phyloP scores from a whole-genome alignment of 2,113 vertebrate genomes.

The Budorcas taxicolor region DNA sequence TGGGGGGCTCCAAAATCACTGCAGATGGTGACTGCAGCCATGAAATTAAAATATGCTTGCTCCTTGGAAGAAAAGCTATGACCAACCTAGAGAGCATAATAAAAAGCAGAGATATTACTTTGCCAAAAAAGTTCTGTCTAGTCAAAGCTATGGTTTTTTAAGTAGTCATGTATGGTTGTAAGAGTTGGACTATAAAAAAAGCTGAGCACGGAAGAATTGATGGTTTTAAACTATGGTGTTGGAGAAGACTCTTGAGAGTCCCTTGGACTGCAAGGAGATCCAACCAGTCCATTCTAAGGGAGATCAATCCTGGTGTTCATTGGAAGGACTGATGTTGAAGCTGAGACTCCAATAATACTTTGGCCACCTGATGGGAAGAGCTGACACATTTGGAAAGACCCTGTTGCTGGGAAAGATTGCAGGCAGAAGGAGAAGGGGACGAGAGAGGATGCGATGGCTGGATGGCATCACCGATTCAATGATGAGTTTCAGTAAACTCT shows the following conservation, averaged over 20 bases:
- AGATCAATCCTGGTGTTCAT: neutral
- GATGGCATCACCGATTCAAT: rapidly evolving
- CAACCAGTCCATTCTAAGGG: neutral
- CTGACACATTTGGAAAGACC: neutral
- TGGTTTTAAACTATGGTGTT: neutral
- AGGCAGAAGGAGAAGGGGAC: neutral
- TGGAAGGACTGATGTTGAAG: neutral
- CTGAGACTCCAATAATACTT: neutral
- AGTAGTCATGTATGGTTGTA: neutral
- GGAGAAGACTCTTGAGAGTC: neutral
- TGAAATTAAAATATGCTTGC: neutral
- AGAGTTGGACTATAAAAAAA: neutral
- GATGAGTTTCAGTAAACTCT: neutral
- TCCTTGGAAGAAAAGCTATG: neutral
- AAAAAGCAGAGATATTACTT: neutral
- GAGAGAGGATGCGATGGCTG: neutral
- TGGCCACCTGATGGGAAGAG: neutral
- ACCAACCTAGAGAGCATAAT: neutral
- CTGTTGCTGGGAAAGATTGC: neutral
- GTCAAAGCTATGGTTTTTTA: neutral
- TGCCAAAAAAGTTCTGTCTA: neutral
- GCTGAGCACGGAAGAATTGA: rapidly evolving
- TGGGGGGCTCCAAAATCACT: neutral
- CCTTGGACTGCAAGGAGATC: neutral
- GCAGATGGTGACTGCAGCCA: neutral